A percentile compares a stretch with the other conserved stretches of the same genome.
Conservation (phyloP, 2,888 invertebrate genomes). For the Eristalis arbustorum region DNA sequence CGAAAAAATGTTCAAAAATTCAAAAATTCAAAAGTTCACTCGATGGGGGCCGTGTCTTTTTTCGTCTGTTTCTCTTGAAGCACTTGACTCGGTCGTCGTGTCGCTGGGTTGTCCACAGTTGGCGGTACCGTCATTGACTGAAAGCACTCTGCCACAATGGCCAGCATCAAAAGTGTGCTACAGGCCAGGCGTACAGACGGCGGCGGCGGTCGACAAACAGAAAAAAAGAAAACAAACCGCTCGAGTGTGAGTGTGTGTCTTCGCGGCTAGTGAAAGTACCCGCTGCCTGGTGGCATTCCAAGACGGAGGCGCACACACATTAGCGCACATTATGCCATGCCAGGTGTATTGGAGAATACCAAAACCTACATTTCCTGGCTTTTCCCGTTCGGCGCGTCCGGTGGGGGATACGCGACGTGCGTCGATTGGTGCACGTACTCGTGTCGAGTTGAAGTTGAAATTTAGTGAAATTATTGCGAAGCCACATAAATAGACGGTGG, state of each 20-base stretch:
- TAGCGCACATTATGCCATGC: conserved; percentile 38
- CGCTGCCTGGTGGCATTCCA: background rate
- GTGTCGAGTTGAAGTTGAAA: conserved; percentile 25
- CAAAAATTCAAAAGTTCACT: background rate
- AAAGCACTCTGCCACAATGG: conserved; percentile 64
- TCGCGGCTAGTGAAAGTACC: conserved; percentile 54
- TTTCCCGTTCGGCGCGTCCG: conserved; percentile 30
- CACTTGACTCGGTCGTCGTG: conserved; percentile 3
- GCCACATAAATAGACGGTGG: too few species aligned
- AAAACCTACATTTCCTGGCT: conserved; percentile 60
- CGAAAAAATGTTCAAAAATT: too few species aligned
- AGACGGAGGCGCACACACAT: conserved; percentile 23
- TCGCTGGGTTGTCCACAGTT: conserved; percentile 29
- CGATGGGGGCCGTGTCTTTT: background rate
- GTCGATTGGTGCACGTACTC: conserved; percentile 62
- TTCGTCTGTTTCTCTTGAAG: background rate
- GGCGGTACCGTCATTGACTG: conserved; percentile 62
- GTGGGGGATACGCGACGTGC: background rate
- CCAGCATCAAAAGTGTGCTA: conserved; percentile 61
- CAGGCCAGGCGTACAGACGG: conserved; percentile 10
- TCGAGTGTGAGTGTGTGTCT: background rate
- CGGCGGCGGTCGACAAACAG: conserved; percentile 19
- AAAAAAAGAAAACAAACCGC: conserved; percentile 11
- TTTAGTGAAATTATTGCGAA: conserved; percentile 56
- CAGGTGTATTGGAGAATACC: conserved; percentile 9